phyloP scores from a whole-genome alignment of 2,888 invertebrate genomes.

The Aleiodes alternator region DNA sequence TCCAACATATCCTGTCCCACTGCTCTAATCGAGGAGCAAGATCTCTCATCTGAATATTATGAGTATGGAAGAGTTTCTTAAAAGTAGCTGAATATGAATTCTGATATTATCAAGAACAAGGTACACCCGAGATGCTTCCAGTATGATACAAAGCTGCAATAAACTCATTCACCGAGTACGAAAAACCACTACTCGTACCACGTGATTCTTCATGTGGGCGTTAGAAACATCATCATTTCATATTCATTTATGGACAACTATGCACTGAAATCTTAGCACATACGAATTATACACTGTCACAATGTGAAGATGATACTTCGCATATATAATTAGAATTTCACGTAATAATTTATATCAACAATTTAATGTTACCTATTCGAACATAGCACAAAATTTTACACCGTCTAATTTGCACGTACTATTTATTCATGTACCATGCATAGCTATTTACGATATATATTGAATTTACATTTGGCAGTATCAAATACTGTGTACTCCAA shows the following conservation, averaged over 20 bases:
- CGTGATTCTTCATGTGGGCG: constrained; percentile 1
- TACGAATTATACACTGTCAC: too few relatives aligned
- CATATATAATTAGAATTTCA: too few relatives aligned
- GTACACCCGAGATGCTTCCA: neutral
- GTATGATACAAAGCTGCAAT: neutral
- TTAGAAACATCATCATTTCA: neutral
- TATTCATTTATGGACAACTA: neutral
- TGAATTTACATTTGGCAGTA: constrained; percentile 1
- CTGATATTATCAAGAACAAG: neutral
- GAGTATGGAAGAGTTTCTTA: neutral
- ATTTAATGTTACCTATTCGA: constrained; percentile 25
- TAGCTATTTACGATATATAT: constrained; percentile 24
- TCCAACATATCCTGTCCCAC: constrained; percentile 43
- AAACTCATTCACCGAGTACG: constrained; percentile 1
- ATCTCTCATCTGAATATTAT: constrained; percentile 38
- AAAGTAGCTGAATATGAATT: neutral
- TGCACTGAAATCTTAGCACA: neutral
- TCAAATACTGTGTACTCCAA: neutral
- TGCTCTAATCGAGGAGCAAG: constrained; percentile 52
- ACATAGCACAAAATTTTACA: constrained; percentile 15
- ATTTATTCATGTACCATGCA: constrained; percentile 29
- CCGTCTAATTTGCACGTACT: constrained; percentile 29
- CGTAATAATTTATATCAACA: neutral
- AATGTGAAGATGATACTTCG: too few relatives aligned
- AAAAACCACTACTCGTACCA: neutral